A percentile compares a stretch with the other conserved stretches of the same genome.
Evolutionary conservation across 1,140 invertebrate species (phyloP).

Genomic region (Leptinotarsa lineolata): DNA sequence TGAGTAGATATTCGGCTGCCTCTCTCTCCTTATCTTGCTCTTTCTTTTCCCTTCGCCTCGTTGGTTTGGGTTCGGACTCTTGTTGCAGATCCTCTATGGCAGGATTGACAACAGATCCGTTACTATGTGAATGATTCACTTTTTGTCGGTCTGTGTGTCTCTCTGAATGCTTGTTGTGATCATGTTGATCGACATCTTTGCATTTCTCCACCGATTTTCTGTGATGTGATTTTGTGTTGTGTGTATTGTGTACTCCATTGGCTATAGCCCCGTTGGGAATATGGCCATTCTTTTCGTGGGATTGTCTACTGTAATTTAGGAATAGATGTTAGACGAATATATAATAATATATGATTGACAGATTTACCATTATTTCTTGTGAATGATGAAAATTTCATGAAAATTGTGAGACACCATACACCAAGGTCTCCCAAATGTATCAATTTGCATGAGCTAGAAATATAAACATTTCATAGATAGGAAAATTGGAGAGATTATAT

Average conservation of each 20-base stretch:
- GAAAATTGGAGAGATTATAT: no score
- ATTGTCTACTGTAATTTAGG: constrained; percentile 17
- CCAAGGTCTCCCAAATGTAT: no score
- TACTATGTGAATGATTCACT: constrained; percentile 50
- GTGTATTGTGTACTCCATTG: constrained; percentile 36
- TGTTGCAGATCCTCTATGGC: constrained; percentile 39
- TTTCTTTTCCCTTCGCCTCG: constrained; percentile 57
- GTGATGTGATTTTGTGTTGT: constrained; percentile 49
- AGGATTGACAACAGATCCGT: constrained; percentile 45
- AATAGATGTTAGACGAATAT: background rate
- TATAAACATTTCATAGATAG: no score
- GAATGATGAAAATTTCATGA: no score
- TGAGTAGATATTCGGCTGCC: constrained; percentile 57
- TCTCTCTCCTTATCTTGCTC: constrained; percentile 62
- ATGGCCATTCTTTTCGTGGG: constrained; percentile 52
- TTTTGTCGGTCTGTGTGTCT: constrained; percentile 45
- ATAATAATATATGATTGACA: no score
- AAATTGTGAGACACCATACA: no score
- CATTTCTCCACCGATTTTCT: constrained; percentile 50
- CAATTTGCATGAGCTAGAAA: no score
- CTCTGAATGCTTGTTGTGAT: constrained; percentile 42
- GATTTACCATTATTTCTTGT: no score
- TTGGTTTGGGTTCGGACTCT: constrained; percentile 32
- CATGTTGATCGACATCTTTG: constrained; percentile 50
- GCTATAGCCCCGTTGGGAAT: constrained; percentile 51